phyloP scores from a whole-genome alignment of 2,888 invertebrate genomes.

The Nomada fabriciana region DNA sequence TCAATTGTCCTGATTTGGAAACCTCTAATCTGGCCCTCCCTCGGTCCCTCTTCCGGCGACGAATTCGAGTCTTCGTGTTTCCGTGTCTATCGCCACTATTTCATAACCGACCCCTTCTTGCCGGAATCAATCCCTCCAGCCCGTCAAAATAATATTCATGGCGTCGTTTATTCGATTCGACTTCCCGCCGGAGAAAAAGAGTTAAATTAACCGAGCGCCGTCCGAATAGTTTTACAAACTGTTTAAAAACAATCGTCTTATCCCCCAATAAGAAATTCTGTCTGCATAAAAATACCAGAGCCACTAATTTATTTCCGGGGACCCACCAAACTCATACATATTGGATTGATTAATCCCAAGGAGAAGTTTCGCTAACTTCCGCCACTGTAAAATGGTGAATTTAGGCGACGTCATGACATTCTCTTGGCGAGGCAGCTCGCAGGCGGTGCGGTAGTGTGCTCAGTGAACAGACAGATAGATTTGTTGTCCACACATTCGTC shows the following conservation, averaged over 20 bases:
- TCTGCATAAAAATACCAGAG: no score
- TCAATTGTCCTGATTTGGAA: slow-evolving; percentile 76
- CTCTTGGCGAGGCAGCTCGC: neutral
- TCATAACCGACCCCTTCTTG: slow-evolving; percentile 28
- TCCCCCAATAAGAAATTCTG: no score
- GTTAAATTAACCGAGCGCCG: neutral
- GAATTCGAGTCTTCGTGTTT: slow-evolving; percentile 54
- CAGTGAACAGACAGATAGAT: slow-evolving; percentile 76
- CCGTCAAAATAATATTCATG: slow-evolving; percentile 20
- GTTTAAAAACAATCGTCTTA: no score
- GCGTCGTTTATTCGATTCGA: neutral
- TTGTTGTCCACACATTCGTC: slow-evolving; percentile 73
- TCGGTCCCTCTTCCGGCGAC: slow-evolving; percentile 44
- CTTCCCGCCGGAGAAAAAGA: neutral
- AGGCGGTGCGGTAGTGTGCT: slow-evolving; percentile 18
- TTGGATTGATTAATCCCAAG: neutral
- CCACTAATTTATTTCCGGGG: no score
- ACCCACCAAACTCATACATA: no score
- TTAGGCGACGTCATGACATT: slow-evolving; percentile 8
- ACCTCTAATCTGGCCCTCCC: slow-evolving; percentile 65
- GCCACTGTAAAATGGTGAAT: neutral
- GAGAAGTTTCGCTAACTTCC: neutral
- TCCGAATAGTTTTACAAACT: no score
- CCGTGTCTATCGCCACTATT: slow-evolving; percentile 43
- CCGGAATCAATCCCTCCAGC: slow-evolving; percentile 36